A percentile compares a stretch with the other conserved stretches of the same genome.
These are phyloP conservation scores for Anolis carolinensis DNA, from an alignment of 2,113 vertebrate genomes.

Conservation along the genomic window DNA sequence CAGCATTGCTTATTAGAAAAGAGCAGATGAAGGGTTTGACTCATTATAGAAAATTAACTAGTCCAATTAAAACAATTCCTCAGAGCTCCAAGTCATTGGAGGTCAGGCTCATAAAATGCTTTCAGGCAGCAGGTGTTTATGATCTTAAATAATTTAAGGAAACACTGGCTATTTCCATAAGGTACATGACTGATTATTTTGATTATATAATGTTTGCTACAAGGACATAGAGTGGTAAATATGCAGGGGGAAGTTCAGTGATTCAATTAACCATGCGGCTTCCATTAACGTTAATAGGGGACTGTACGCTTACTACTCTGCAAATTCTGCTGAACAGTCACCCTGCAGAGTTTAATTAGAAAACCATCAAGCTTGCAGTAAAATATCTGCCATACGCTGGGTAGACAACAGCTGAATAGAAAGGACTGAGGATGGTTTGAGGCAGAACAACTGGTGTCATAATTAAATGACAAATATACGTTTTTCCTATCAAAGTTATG, in stretches of 20 bases:
- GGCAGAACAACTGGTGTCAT: neutral
- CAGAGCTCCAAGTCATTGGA: constrained; percentile 14
- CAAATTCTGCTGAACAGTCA: constrained; percentile 25
- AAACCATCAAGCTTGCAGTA: constrained; percentile 19
- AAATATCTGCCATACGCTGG: constrained; percentile 16
- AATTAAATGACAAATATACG: neutral
- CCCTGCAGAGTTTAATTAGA: constrained; percentile 23
- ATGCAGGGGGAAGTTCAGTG: constrained; percentile 3
- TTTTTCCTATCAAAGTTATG: too few relatives aligned
- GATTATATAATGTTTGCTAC: constrained; percentile 7
- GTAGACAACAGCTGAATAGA: neutral
- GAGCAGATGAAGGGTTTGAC: constrained; percentile 24
- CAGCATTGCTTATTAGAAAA: constrained; percentile 22
- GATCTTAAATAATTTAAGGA: constrained; percentile 36
- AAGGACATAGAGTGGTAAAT: neutral
- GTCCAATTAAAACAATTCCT: constrained; percentile 30
- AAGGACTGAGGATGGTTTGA: neutral
- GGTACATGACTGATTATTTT: constrained; percentile 1
- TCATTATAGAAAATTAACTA: constrained; percentile 36
- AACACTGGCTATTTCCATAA: neutral
- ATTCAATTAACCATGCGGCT: constrained; percentile 16
- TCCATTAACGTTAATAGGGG: constrained; percentile 7
- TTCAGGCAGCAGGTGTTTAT: constrained; percentile 14
- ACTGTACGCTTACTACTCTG: neutral
- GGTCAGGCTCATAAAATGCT: constrained; percentile 8